Percentiles rank a stretch among this genome's conserved stretches.
phyloP scores from a whole-genome alignment of 2,888 invertebrate species.

The Abrostola tripartita region DNA sequence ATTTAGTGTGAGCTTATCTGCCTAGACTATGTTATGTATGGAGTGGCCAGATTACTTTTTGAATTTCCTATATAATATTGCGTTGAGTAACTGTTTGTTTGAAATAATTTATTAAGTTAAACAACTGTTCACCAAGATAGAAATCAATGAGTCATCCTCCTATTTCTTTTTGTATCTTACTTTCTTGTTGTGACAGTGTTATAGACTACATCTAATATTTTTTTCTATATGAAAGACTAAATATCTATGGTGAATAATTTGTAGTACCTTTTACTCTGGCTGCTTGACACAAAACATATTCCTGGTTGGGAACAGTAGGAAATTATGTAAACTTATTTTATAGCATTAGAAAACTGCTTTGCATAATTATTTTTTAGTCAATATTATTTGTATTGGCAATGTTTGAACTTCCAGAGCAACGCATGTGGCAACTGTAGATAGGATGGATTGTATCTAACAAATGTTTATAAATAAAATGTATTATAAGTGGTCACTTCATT shows the following conservation, averaged over 20 bases:
- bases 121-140: not conserved
- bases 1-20: not conserved
- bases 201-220: too few relatives aligned
- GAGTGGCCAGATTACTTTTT: not conserved
- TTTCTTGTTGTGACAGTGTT: too few relatives aligned
- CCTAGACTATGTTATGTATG: conserved; percentile 9
- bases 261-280: not conserved
- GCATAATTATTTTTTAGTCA: conserved; percentile 31
- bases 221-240: too few relatives aligned
- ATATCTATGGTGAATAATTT: not conserved
- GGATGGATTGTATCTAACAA: conserved; percentile 65
- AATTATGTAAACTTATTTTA: conserved; percentile 36
- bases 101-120: too few relatives aligned
- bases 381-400: conserved; percentile 47
- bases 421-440: conserved; percentile 80
- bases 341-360: conserved; percentile 32
- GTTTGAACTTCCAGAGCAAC: conserved; percentile 73
- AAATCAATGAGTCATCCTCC: not conserved
- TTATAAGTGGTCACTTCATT: conserved; percentile 59
- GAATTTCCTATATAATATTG: not conserved
- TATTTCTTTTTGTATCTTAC: too few relatives aligned
- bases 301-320: conserved; percentile 14
- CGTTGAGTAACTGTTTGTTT: too few relatives aligned
- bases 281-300: conserved; percentile 8
- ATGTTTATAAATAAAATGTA: conserved; percentile 74